These are phyloP conservation scores for Bradynema listronoti DNA, from an alignment of 1,140 invertebrate species.

Conservation along the genomic window DNA sequence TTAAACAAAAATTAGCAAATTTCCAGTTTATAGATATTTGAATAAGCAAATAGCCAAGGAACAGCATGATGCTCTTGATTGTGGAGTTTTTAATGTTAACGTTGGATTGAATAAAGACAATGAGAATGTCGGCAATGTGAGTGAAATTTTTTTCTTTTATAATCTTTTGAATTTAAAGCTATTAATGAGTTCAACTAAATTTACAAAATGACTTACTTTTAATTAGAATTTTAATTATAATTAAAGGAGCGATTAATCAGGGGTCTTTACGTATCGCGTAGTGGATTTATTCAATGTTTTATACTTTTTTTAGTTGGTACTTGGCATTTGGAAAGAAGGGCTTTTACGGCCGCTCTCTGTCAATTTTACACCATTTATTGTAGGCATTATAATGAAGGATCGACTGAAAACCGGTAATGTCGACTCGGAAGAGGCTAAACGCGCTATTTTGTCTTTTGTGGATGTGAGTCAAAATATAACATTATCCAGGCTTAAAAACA, in stretches of 20 bases:
- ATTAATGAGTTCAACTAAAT: not conserved
- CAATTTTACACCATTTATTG: constrained; percentile 23
- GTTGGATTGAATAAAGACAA: too few species aligned
- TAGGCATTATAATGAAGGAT: constrained; percentile 28
- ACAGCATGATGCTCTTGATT: constrained; percentile 20
- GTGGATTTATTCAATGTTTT: constrained; percentile 16
- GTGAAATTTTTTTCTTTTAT: not conserved
- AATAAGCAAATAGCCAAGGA: constrained; percentile 48
- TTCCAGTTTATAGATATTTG: constrained; percentile 35
- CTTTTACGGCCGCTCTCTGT: constrained; percentile 33
- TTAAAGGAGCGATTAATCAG: not conserved
- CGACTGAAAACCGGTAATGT: constrained; percentile 23
- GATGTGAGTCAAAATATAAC: constrained; percentile 25
- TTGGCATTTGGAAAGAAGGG: constrained; percentile 47
- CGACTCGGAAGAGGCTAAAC: constrained; percentile 22
- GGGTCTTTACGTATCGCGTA: not conserved
- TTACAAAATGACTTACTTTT: not conserved
- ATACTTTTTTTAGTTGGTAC: constrained; percentile 35
- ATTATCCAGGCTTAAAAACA: not conserved
- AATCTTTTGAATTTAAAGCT: not conserved
- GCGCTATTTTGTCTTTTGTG: constrained; percentile 47
- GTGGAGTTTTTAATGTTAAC: constrained; percentile 12
- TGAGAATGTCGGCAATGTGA: constrained; percentile 41
- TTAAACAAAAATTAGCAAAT: constrained; percentile 20
- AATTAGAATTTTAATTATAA: not conserved